Evolutionary conservation across 2,113 vertebrate genomes (phyloP), one percentile per base, ranked within the genome.

Genomic region (Alces alces): DNA sequence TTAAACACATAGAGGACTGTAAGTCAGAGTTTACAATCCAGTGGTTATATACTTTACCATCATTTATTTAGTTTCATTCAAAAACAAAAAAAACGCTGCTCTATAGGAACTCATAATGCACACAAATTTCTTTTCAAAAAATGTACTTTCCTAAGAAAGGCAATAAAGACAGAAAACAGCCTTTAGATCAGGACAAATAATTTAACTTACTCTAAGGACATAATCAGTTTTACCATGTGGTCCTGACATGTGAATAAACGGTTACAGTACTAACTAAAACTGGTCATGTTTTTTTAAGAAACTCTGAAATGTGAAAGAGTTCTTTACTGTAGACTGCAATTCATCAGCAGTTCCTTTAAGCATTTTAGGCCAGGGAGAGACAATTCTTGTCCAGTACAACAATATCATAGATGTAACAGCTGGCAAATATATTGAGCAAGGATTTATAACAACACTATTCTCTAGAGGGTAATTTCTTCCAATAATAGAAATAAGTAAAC

Each of bases 401-500:
- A 89, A 27, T 73, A 30, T 87, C 86, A 94, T 2, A 78, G 89
- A 86, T 39, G 93, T 1, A 66, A 61, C 96, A 97, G 76, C 82
- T 97, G 97, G 94, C 47, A 97, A 95, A 96, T 87, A 92, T 5
- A 95, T 1, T 95, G 16, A 93, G 78, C 61, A 89, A 98, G 83
- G 80, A 93, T 83, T 90, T 96, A 55, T 90, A 96, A 79, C 79
- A 96, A 50, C 87, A 73, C 64, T 85, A 88, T 96, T 93, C 97
- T 83, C 57, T 66, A 66, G 47, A 88, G 95, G 78, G 15, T 58
- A 92, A 97, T 95, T 94, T 97, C 86, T 47, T 97, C 97, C 93
- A 95, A 78, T 97, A 97, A 98, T 89, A 97, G 95, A 97, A 96
- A 94, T 94, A 95, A 85, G 79, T 92, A 95, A 96, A 96, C 78